Evolutionary conservation across 2,797 vertebrate species (phyloP).

Genomic region (Malurus splendens): DNA sequence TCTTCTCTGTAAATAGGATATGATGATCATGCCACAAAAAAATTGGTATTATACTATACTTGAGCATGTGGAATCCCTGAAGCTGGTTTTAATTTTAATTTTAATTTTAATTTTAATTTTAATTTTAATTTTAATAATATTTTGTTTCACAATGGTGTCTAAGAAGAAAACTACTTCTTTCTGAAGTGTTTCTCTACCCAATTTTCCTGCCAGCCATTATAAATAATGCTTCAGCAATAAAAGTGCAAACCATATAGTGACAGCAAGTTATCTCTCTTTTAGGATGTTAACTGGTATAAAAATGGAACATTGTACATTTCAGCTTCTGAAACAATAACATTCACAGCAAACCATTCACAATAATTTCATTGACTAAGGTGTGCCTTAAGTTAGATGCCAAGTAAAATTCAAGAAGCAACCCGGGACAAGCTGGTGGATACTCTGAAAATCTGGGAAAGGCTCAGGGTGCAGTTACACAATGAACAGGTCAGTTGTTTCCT

Average conservation of each 20-base stretch:
- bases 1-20: background rate
- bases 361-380: background rate
- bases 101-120: background rate
- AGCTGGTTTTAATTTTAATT: background rate
- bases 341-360: background rate
- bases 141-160: background rate
- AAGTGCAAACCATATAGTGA: background rate
- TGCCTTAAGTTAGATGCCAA: background rate
- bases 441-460: background rate
- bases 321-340: background rate
- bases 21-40: background rate
- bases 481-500: background rate
- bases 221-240: background rate
- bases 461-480: background rate
- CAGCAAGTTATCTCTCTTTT: background rate
- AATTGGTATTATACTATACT: background rate
- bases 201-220: background rate
- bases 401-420: background rate
- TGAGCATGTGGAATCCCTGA: background rate
- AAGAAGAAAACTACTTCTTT: background rate
- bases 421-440: background rate
- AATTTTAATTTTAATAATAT: background rate
- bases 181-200: background rate
- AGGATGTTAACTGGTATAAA: background rate
- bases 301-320: background rate